Evolutionary conservation across 2,888 invertebrate species (phyloP).

Genomic region (Prenolepis imparis): DNA sequence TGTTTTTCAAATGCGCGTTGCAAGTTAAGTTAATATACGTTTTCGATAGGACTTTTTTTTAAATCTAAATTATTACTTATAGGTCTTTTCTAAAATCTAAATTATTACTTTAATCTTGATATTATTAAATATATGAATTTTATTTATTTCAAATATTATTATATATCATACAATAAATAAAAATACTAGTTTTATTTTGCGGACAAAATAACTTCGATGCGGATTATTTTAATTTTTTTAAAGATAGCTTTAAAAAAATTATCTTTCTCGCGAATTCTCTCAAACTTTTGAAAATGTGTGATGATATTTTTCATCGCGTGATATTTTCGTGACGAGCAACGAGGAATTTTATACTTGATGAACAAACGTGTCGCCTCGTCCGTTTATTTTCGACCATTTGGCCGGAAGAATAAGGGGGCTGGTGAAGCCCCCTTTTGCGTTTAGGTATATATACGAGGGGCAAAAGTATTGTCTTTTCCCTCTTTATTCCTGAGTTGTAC

Average conservation of each 20-base stretch:
- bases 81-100: background rate
- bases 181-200: background rate
- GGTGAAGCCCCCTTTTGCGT: conserved; percentile 71
- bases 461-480: conserved; percentile 84
- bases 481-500: conserved; percentile 78
- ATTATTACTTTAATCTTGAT: background rate
- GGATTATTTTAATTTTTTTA: background rate
- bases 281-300: background rate
- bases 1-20: background rate
- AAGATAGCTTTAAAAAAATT: background rate
- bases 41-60: background rate
- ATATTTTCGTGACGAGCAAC: conserved; percentile 47
- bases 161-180: too few relatives aligned
- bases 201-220: background rate
- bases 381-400: conserved; percentile 78
- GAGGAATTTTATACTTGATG: conserved; percentile 60
- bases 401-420: conserved; percentile 75
- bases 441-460: conserved; percentile 65
- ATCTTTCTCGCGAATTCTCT: background rate
- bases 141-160: too few relatives aligned
- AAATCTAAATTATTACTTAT: too few relatives aligned
- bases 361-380: conserved; percentile 60
- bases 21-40: background rate
- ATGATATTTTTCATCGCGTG: background rate
- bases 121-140: too few relatives aligned